These are phyloP conservation scores for Meta bourneti DNA, from an alignment of 2,888 invertebrate species.

Conservation along the genomic window DNA sequence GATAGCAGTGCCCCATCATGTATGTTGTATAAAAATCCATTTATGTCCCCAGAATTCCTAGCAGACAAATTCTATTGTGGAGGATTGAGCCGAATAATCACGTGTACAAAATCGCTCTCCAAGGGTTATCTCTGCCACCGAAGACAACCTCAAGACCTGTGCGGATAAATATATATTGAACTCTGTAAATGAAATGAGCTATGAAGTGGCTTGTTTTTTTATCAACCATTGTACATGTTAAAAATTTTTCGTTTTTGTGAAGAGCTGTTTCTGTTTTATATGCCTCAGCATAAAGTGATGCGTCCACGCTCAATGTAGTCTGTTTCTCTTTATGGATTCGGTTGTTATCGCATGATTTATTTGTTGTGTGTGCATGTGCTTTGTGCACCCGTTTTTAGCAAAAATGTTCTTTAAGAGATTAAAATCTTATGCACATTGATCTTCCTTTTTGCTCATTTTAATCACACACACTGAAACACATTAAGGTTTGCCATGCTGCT, in stretches of 20 bases:
- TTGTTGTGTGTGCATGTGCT: constrained; percentile 77
- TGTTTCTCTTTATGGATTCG: constrained; percentile 75
- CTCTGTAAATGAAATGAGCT: constrained; percentile 75
- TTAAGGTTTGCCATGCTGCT: too few species aligned
- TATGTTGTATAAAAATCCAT: constrained; percentile 45
- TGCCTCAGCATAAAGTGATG: constrained; percentile 76
- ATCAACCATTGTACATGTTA: constrained; percentile 76
- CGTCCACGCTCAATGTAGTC: constrained; percentile 77
- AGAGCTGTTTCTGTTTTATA: constrained; percentile 72
- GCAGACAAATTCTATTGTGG: neutral
- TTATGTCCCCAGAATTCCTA: constrained; percentile 66
- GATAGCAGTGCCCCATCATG: constrained; percentile 56
- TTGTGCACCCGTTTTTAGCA: constrained; percentile 76
- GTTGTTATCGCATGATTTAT: constrained; percentile 76
- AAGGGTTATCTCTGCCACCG: neutral
- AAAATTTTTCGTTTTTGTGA: constrained; percentile 61
- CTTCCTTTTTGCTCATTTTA: constrained; percentile 14
- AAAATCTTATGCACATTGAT: constrained; percentile 77
- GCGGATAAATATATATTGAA: constrained; percentile 25
- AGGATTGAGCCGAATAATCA: constrained; percentile 22
- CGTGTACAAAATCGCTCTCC: constrained; percentile 70
- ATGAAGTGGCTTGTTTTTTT: constrained; percentile 75
- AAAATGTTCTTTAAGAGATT: constrained; percentile 77
- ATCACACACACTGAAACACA: too few species aligned
- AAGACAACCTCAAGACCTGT: constrained; percentile 19